phyloP scores from a whole-genome alignment of 2,888 invertebrate species.

The Imbricaverruca yamaguchii region DNA sequence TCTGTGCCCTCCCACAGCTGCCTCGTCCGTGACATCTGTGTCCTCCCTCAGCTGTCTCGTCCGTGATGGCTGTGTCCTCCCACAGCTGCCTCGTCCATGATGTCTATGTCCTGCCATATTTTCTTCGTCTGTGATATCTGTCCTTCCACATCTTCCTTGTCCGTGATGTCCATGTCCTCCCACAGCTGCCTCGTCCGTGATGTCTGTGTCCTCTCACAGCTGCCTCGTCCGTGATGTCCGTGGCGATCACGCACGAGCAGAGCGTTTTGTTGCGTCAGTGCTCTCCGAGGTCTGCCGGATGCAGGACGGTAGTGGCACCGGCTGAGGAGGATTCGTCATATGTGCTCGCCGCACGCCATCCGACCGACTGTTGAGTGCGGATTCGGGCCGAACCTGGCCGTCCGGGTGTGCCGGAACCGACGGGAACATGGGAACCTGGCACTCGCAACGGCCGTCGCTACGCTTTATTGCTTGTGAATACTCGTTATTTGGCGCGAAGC shows the following conservation, averaged over 20 bases:
- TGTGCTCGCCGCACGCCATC: background rate
- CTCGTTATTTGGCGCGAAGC: slow-evolving; percentile 20
- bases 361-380: background rate
- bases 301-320: background rate
- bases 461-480: slow-evolving; percentile 22
- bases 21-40: no score
- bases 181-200: background rate
- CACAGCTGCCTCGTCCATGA: no score
- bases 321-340: background rate
- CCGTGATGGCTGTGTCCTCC: no score
- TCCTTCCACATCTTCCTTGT: no score
- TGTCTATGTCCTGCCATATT: no score
- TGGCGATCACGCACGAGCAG: background rate
- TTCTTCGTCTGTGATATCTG: no score
- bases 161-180: no score
- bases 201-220: no score
- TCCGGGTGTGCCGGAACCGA: background rate
- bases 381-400: background rate
- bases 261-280: background rate
- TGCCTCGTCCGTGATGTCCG: no score
- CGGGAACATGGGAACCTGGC: background rate
- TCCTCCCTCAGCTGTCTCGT: no score
- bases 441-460: slow-evolving; percentile 11
- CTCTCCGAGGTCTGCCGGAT: background rate
- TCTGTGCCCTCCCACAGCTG: no score